Evolutionary conservation across 2,888 invertebrate genomes (phyloP), one percentile per base, ranked within the genome.

Genomic region (Dryobotodes eremita): DNA sequence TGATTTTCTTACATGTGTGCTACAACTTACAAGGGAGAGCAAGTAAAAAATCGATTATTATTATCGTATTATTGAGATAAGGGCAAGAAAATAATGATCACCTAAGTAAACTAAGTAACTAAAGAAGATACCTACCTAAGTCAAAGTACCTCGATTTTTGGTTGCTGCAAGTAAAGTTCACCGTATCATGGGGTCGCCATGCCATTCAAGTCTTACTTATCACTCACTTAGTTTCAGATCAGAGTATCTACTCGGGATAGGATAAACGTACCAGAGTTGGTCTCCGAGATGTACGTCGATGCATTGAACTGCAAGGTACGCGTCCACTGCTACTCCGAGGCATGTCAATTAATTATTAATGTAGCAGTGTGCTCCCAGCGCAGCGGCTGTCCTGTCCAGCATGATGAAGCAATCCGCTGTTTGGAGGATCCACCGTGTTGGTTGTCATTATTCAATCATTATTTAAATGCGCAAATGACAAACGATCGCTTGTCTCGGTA

Each of bases 391-490:
- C 66, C 53, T 64, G 80, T 55, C 59, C 71, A 79, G 78, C 85
- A 79, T 87, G 90, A 89, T 84, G 84, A 79, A 85, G 89, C 90
- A 87, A 86, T 88, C 85, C 77, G 74, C 83, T 85, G 76, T 82
- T 73, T 77, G 72, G 82, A 77, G 76, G 85, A 83, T 81, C 81
- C 77, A 75, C 36, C 70, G 75, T 81, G 88, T 85, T 80, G 76
- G 81, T 86, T 88, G 90, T 90, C 90, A 90, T 85, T 89, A 84
- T 86, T 88, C 86, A 82, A 91, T 92, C 91, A 92, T 92, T 91
- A 90, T 88, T 91, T 90, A 90, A 88, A 87, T 85, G 78, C 79
- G 74, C 84, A 83, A 88, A 89, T 91, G 93, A 93, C 90, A 91
- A 92, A 93, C 90, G 92, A 90, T 91, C 79, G 82, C 79, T 80